Base-by-base conservation (phyloP, 2,888 invertebrate species). In the Pseudolycoriella hygida region DNA sequence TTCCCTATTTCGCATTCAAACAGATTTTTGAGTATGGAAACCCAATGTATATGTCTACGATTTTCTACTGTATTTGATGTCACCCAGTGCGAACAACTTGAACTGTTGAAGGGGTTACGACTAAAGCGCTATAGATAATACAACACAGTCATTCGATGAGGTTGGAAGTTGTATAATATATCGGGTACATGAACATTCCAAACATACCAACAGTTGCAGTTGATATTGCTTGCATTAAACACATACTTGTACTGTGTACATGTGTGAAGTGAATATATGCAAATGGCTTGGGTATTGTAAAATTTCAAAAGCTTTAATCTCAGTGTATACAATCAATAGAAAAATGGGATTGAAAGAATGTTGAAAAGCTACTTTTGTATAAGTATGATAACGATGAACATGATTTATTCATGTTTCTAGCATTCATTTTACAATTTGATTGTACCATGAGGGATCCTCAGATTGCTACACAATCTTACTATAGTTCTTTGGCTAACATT, bases 291-390 rank as follows among this genome's bases (percentile, higher is more conserved):
- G 34, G 34, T 34, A 34, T 34, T 34, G 34, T 34, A 34, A 34
- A 34, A 34, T 14, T 34, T 34, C n/a, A 34, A 34, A 34, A 34
- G 34, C 34, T 34, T 34, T 34, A 34, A 34, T 34, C 34, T 34
- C 25, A 25, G 25, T 25, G 25, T 25, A 25, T 25, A 25, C 25
- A 25, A 25, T 25, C 25, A 25, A 25, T 25, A 25, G 25, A 25
- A 25, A 25, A 25, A 25, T 25, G 25, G 25, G 25, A 25, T 25
- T 25, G 25, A 25, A 25, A 25, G 25, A 6, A 25, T 25, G 25
- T 8, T 25, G 25, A 8, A 25, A 25, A 25, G 25, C 25, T 25
- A 25, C 5, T 25, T 25, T 25, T 25, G n/a, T 25, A 4, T 25
- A 8, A 6, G 8, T 25, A 25, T 25, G 4, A 25, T 4, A 25